A percentile compares a stretch with the other conserved stretches of the same genome.
These are phyloP conservation scores for Gadopsis bispinosus DNA, from an alignment of 2,797 vertebrate genomes.

Conservation along the genomic window DNA sequence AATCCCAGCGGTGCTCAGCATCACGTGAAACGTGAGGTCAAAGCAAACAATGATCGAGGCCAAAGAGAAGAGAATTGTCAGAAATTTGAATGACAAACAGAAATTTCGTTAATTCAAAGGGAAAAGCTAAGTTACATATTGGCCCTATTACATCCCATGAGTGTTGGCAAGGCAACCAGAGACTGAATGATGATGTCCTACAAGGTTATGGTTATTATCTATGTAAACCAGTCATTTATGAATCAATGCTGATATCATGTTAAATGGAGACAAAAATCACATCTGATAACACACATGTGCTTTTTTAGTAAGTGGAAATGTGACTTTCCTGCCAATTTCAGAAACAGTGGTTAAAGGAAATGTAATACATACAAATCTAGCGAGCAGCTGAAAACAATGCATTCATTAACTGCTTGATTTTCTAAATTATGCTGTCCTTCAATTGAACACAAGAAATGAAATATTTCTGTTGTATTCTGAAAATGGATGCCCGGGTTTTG, in stretches of 20 bases:
- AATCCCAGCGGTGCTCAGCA: constrained; percentile 40
- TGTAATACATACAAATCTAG: background rate
- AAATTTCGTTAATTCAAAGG: background rate
- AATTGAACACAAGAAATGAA: constrained; percentile 21
- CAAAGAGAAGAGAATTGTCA: constrained; percentile 33
- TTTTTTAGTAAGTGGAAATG: background rate
- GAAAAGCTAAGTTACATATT: constrained; percentile 24
- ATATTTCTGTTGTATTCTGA: constrained; percentile 30
- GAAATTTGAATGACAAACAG: constrained; percentile 36
- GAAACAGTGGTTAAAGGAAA: background rate
- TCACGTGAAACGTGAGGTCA: constrained; percentile 62
- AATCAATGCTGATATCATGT: constrained; percentile 39
- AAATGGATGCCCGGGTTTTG: constrained; percentile 12
- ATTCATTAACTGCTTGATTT: background rate
- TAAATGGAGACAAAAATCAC: background rate
- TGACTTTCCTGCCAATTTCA: constrained; percentile 1
- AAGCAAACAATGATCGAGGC: constrained; percentile 21
- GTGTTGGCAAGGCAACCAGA: constrained; percentile 44
- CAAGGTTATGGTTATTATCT: constrained; percentile 26
- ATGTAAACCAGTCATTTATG: constrained; percentile 41
- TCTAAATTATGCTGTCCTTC: background rate
- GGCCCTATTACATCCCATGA: constrained; percentile 15
- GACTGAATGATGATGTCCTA: constrained; percentile 25
- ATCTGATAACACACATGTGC: too few relatives aligned
- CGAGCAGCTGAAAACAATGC: constrained; percentile 2